These are phyloP conservation scores for Sitodiplosis mosellana DNA, from an alignment of 1,140 invertebrate genomes.

Conservation along the genomic window DNA sequence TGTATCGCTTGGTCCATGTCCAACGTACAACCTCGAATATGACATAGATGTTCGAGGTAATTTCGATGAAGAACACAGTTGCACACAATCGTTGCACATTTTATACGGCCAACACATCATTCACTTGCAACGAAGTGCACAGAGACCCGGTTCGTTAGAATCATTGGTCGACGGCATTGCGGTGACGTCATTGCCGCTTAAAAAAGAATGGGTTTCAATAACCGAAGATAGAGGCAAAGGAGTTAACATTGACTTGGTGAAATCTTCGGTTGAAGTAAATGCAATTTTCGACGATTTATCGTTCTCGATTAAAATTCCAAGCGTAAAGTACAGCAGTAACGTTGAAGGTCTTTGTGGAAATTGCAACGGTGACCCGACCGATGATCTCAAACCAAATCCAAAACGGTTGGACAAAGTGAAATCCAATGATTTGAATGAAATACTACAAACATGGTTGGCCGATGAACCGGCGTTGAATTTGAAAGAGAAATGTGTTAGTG, in stretches of 20 bases:
- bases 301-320: slow-evolving; percentile 44
- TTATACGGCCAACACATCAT: slow-evolving; percentile 41
- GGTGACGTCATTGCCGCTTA: slow-evolving; percentile 27
- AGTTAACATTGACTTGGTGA: slow-evolving; percentile 24
- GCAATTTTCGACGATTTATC: slow-evolving; percentile 31
- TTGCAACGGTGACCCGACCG: slow-evolving; percentile 44
- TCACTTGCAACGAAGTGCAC: slow-evolving; percentile 27
- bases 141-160: slow-evolving; percentile 6
- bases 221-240: slow-evolving; percentile 27
- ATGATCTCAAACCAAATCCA: slow-evolving; percentile 37
- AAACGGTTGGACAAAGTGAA: slow-evolving; percentile 24
- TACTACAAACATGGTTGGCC: slow-evolving; percentile 40
- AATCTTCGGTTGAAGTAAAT: slow-evolving; percentile 31
- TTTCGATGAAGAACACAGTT: slow-evolving; percentile 25
- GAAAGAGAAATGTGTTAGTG: slow-evolving; percentile 16
- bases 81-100: slow-evolving; percentile 41
- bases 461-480: slow-evolving; percentile 25
- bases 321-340: slow-evolving; percentile 46
- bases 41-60: neutral
- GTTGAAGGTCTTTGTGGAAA: slow-evolving; percentile 63
- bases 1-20: slow-evolving; percentile 40
- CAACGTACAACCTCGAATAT: slow-evolving; percentile 8
- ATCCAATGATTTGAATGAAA: slow-evolving; percentile 23
- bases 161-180: slow-evolving; percentile 21
- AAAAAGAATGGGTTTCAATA: slow-evolving; percentile 32